These are phyloP conservation scores for Oreochromis mossambicus DNA, from an alignment of 2,797 vertebrate species.

Conservation along the genomic window DNA sequence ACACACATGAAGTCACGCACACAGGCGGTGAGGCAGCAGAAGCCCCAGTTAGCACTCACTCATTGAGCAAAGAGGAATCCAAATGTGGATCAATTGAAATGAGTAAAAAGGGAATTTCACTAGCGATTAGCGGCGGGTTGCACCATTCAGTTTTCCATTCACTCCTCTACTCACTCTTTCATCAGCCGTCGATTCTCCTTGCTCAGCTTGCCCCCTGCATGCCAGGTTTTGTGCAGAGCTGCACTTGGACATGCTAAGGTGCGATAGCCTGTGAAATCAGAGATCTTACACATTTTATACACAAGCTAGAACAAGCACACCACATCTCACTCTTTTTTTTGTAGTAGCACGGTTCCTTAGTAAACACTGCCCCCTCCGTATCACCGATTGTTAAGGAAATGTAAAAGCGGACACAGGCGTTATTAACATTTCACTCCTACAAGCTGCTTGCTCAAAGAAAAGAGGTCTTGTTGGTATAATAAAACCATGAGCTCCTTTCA, in stretches of 20 bases:
- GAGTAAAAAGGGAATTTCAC: neutral
- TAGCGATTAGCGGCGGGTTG: neutral
- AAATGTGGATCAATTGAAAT: constrained; percentile 8
- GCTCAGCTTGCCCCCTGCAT: neutral
- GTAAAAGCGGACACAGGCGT: neutral
- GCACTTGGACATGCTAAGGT: neutral
- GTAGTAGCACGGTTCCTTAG: constrained; percentile 32
- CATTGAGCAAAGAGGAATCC: neutral
- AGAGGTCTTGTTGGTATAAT: constrained; percentile 1
- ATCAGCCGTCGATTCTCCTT: neutral
- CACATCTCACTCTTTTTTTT: constrained; percentile 45
- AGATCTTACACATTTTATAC: neutral
- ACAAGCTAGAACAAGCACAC: neutral
- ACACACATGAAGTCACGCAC: neutral
- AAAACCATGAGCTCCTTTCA: constrained; percentile 14
- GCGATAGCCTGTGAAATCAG: neutral
- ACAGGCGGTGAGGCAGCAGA: neutral
- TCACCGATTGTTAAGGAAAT: neutral
- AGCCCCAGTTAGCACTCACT: neutral
- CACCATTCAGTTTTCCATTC: neutral
- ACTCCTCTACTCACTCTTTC: neutral
- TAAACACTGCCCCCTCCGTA: neutral
- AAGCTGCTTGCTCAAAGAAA: constrained; percentile 24
- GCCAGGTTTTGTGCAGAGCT: neutral
- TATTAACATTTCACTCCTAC: constrained; percentile 20